Conservation (phyloP, 2,113 vertebrate genomes). For the Chionodraco myersi region DNA sequence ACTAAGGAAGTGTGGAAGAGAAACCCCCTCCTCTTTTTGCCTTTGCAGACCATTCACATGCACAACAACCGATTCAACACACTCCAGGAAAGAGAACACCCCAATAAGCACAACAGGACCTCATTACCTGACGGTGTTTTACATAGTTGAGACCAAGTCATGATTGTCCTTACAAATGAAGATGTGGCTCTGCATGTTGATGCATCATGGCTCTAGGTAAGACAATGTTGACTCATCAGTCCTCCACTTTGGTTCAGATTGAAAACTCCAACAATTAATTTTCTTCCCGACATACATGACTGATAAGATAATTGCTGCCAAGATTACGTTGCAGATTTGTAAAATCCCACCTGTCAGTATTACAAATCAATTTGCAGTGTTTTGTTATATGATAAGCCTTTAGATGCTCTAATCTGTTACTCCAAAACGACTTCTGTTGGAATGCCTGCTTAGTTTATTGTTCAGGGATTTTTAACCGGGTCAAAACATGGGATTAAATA, state of each 20-base stretch:
- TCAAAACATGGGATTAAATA: background rate
- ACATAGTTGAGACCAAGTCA: background rate
- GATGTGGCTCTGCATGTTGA: background rate
- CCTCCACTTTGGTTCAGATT: background rate
- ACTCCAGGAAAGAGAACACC: too few relatives aligned
- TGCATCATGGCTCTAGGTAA: background rate
- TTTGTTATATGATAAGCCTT: background rate
- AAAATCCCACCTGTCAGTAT: background rate
- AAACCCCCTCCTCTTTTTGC: too few relatives aligned
- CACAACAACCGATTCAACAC: too few relatives aligned
- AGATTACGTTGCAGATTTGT: background rate
- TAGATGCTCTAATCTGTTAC: background rate
- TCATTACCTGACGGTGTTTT: background rate
- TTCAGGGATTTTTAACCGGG: background rate
- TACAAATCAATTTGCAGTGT: background rate
- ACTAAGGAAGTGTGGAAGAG: too few relatives aligned
- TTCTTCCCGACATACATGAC: background rate
- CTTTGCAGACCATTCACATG: too few relatives aligned
- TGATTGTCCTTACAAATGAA: background rate
- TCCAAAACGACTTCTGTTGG: background rate
- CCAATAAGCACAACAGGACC: too few relatives aligned
- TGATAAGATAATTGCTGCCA: background rate
- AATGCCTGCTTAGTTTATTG: background rate
- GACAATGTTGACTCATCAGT: background rate
- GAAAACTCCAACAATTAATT: background rate